Conservation (phyloP, 2,888 invertebrate species). For the Branchellion lobata region DNA sequence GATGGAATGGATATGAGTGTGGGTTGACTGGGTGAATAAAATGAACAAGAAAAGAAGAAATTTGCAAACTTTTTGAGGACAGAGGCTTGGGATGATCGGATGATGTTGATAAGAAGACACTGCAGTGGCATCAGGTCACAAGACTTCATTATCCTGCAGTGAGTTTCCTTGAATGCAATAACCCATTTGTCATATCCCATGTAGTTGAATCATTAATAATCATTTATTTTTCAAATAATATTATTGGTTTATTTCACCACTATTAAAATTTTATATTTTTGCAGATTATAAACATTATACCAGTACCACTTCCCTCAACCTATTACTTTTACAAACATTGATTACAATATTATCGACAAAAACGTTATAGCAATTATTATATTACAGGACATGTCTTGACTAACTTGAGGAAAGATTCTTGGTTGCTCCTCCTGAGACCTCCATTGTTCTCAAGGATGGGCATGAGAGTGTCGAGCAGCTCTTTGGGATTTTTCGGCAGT, state of each 20-base stretch:
- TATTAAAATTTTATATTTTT: too few relatives aligned
- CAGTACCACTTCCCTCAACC: too few relatives aligned
- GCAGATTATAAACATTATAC: too few relatives aligned
- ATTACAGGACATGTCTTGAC: too few relatives aligned
- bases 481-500: not conserved
- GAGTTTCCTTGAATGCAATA: too few relatives aligned
- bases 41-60: not conserved
- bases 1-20: not conserved
- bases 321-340: too few relatives aligned
- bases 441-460: not conserved
- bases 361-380: too few relatives aligned
- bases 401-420: constrained; percentile 9
- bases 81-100: constrained; percentile 12
- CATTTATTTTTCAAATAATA: too few relatives aligned
- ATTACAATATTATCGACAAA: too few relatives aligned
- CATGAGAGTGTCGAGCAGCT: not conserved
- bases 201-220: too few relatives aligned
- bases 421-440: not conserved
- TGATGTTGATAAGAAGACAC: constrained; percentile 38
- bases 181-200: too few relatives aligned
- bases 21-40: not conserved
- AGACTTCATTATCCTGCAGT: constrained; percentile 27
- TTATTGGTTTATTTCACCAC: too few relatives aligned
- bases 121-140: constrained; percentile 27
- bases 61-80: constrained; percentile 30